Conservation (phyloP, 23 tunicate species). For the Trididemnum miniatum region DNA sequence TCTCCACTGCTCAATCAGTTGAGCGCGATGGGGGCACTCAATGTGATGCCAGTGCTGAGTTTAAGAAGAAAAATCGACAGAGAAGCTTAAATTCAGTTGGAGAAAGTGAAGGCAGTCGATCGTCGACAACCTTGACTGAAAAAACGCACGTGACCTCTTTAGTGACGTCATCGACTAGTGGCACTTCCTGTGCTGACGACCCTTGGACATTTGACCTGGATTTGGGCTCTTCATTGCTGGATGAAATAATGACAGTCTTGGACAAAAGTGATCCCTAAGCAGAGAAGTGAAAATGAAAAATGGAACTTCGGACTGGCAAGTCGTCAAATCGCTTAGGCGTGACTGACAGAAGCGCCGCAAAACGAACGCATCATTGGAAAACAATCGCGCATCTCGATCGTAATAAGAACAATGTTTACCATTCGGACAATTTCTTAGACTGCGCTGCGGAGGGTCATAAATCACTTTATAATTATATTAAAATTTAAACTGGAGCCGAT, state of each 20-base stretch:
- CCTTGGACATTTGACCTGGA: constrained; percentile 68
- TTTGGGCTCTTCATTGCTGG: constrained; percentile 77
- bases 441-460: too few species aligned
- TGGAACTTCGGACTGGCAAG: too few species aligned
- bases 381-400: too few species aligned
- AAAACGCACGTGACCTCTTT: neutral
- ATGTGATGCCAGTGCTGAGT: constrained; percentile 25
- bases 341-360: too few species aligned
- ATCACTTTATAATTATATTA: too few species aligned
- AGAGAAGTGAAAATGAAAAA: too few species aligned
- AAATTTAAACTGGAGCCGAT: too few species aligned
- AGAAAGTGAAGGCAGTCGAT: neutral
- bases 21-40: neutral
- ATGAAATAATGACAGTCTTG: constrained; percentile 76
- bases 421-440: too few species aligned
- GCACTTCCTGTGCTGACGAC: constrained; percentile 38
- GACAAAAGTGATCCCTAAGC: constrained; percentile 12
- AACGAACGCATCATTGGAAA: too few species aligned
- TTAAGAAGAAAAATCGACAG: neutral
- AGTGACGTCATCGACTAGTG: neutral
- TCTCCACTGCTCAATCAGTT: neutral
- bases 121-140: neutral
- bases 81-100: constrained; percentile 50
- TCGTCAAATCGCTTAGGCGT: too few species aligned
- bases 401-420: too few species aligned